Evolutionary conservation across 2,113 vertebrate genomes (phyloP).

Genomic region (Petrocephalus microphthalmus): DNA sequence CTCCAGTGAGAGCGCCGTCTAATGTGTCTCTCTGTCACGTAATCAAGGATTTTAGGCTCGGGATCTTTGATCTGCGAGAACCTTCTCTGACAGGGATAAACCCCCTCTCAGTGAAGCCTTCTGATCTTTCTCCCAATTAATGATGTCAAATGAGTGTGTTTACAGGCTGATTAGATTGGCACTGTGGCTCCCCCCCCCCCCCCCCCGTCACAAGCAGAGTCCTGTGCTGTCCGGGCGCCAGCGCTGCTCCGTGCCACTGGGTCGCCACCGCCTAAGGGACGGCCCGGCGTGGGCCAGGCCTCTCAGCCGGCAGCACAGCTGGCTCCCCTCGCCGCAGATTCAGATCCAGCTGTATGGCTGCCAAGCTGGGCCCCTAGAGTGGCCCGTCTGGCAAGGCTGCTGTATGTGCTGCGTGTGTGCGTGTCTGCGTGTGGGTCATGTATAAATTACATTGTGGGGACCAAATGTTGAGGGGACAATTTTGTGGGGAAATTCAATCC

Average conservation of each 20-base stretch:
- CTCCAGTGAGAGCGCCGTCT: conserved; percentile 53
- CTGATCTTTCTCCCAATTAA: conserved; percentile 70
- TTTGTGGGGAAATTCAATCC: too few relatives aligned
- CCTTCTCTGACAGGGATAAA: conserved; percentile 64
- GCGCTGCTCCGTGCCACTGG: conserved; percentile 26
- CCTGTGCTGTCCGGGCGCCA: conserved; percentile 38
- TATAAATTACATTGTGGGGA: too few relatives aligned
- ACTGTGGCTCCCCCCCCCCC: conserved; percentile 56
- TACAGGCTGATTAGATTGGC: conserved; percentile 72
- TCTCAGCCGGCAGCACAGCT: conserved; percentile 45
- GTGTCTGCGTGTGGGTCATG: background rate
- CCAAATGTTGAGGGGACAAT: too few relatives aligned
- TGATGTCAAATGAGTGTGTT: conserved; percentile 75
- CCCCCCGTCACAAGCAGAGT: conserved; percentile 37
- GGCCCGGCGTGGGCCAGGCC: conserved; percentile 24
- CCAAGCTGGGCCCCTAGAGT: conserved; percentile 52
- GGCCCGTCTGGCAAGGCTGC: conserved; percentile 41
- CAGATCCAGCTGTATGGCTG: conserved; percentile 47
- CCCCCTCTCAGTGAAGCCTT: conserved; percentile 52
- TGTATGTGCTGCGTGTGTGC: background rate
- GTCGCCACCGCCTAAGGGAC: conserved; percentile 27
- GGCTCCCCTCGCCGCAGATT: conserved; percentile 54
- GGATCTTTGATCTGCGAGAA: conserved; percentile 71
- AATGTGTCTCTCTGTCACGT: conserved; percentile 68
- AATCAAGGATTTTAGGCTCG: conserved; percentile 68